Conservation (phyloP, 1,140 invertebrate species). For the Phthorimaea operculella region DNA sequence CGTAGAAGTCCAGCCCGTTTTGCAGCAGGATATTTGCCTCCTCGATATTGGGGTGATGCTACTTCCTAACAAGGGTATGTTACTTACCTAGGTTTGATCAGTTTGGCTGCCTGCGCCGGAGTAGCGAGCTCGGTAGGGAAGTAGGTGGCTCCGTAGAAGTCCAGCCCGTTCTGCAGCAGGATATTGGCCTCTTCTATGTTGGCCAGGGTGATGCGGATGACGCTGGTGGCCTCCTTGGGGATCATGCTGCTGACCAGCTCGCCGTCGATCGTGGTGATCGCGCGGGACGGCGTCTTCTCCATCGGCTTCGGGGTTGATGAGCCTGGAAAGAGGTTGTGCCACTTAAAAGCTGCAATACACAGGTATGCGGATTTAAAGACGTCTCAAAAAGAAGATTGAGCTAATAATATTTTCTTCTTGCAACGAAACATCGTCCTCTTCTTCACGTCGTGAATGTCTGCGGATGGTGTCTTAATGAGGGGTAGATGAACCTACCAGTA, state of each 20-base stretch:
- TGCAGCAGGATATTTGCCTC: constrained; percentile 83
- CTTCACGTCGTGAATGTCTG: no score
- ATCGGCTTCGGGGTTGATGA: constrained; percentile 50
- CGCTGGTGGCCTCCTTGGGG: constrained; percentile 69
- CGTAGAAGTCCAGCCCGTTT: constrained; percentile 86
- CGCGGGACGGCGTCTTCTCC: constrained; percentile 44
- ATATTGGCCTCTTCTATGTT: constrained; percentile 84
- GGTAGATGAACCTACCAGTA: no score
- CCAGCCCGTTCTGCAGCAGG: constrained; percentile 81
- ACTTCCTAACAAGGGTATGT: no score
- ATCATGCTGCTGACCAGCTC: constrained; percentile 62
- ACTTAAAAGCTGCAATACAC: neutral
- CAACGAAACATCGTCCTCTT: no score
- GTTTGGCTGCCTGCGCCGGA: constrained; percentile 67
- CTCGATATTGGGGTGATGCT: constrained; percentile 78
- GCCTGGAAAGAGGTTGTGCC: constrained; percentile 23
- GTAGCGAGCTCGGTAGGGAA: constrained; percentile 83
- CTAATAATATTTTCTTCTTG: no score
- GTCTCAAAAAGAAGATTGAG: no score
- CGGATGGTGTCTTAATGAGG: no score
- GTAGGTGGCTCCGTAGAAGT: constrained; percentile 87
- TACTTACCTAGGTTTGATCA: constrained; percentile 64
- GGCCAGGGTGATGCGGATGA: constrained; percentile 80
- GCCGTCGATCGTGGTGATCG: constrained; percentile 64
- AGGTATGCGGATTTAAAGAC: constrained; percentile 5